These are phyloP conservation scores for Octodon degus DNA, from an alignment of 2,113 vertebrate species.

Conservation along the genomic window DNA sequence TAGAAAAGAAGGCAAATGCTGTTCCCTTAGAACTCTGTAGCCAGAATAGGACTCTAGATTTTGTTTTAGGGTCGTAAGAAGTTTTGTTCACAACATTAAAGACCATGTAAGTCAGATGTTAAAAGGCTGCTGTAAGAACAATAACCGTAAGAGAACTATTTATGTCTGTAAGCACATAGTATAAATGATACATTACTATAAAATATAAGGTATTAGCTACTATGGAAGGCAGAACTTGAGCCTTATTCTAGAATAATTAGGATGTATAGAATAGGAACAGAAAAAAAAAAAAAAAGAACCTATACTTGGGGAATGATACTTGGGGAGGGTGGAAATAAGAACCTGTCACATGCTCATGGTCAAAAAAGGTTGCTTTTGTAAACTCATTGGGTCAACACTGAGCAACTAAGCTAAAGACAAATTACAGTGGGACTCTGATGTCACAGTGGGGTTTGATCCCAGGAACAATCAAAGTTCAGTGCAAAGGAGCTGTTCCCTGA, in stretches of 20 bases:
- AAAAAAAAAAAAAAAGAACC: neutral
- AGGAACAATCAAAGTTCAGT: neutral
- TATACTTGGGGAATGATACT: neutral
- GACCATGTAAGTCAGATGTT: neutral
- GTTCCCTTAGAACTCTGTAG: neutral
- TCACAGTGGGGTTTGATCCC: neutral
- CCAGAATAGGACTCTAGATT: neutral
- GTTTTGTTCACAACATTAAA: neutral
- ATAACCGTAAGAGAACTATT: neutral
- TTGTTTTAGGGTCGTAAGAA: neutral
- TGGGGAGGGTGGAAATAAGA: neutral
- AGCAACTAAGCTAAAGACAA: constrained; percentile 1
- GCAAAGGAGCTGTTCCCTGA: neutral
- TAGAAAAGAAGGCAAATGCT: neutral
- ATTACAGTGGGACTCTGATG: neutral
- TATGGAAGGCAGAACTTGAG: neutral
- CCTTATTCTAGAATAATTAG: neutral
- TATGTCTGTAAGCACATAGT: neutral
- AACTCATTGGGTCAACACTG: neutral
- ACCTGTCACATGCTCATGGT: neutral
- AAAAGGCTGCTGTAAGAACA: neutral
- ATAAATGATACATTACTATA: neutral
- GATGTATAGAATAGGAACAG: neutral
- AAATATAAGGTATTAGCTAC: neutral
- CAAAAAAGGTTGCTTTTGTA: neutral